Base-by-base conservation (phyloP, 1,140 invertebrate genomes). In the Saccostrea cuccullata region DNA sequence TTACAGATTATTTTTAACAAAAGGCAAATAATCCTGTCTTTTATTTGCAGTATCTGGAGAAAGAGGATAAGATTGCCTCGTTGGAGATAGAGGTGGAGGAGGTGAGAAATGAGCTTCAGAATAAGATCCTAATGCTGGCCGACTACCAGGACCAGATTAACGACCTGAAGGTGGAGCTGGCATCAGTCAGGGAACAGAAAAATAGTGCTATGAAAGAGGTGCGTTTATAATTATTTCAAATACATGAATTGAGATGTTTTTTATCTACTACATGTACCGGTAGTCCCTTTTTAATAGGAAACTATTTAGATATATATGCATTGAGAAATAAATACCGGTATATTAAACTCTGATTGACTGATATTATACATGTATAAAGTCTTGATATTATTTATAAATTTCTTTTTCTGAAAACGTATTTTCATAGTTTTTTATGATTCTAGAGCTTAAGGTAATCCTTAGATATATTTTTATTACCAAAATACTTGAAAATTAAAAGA, bases 21-120 rank as follows among this genome's bases (percentile, higher is more conserved):
- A 64, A 64, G 23, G 40, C 9, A 55, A 30, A 40, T 26, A 17
- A 26, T n/a, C 23, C 17, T 55, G 47, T 84, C 23, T 20, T n/a
- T 70, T 88, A 87, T 40, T 88, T 84, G 5, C 85, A 94, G 92
- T 93, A 91, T 77, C 86, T 88, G 1, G 92, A 92, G 70, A 92
- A 92, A 88, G 92, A 93, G 85, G 94, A 95, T 70, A 88, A 89
- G 12, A 92, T 95, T 36, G 82, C 90, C 13, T 92, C 93, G 60
- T 87, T 95, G 47, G 94, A 95, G 84, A 93, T 94, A 85, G 93
- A 93, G 67, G 73, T 94, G 17, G 93, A 94, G 82, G 94, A 94
- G 55, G 89, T 90, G 4, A 88, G 90, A 30, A 89, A 87, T 70
- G 92, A 94, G 67, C 87, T 93, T 11, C 88, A 93, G 77, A 90